phyloP scores from a whole-genome alignment of 2,797 vertebrate genomes.

The Serranus cabrilla region DNA sequence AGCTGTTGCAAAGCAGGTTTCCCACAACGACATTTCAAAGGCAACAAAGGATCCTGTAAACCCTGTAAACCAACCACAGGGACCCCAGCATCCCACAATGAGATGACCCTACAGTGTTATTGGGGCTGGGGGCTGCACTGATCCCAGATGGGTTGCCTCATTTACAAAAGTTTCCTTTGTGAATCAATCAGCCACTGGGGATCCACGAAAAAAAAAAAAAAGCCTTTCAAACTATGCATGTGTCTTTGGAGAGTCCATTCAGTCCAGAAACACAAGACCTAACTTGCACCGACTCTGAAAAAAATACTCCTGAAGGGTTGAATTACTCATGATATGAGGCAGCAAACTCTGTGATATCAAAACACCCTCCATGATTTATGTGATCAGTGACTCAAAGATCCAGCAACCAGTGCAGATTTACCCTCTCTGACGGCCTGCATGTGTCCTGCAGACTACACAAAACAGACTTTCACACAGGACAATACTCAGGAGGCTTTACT shows the following conservation, averaged over 20 bases:
- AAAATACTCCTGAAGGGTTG: slow-evolving; percentile 38
- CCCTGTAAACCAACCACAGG: slow-evolving; percentile 72
- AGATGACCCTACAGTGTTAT: slow-evolving; percentile 59
- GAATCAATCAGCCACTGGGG: slow-evolving; percentile 61
- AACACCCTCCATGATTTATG: slow-evolving; percentile 15
- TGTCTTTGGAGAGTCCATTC: slow-evolving; percentile 63
- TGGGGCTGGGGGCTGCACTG: slow-evolving; percentile 58
- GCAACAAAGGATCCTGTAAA: slow-evolving; percentile 76
- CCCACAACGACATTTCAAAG: slow-evolving; percentile 73
- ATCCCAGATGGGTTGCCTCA: slow-evolving; percentile 75
- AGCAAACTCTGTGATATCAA: slow-evolving; percentile 27
- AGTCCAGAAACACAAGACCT: slow-evolving; percentile 59
- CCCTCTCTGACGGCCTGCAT: slow-evolving; percentile 21
- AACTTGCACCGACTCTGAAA: slow-evolving; percentile 53
- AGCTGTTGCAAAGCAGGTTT: slow-evolving; percentile 66
- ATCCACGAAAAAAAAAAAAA: slow-evolving; percentile 50
- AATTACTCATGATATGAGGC: slow-evolving; percentile 45
- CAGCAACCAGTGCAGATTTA: slow-evolving; percentile 14
- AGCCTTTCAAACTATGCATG: slow-evolving; percentile 61
- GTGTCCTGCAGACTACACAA: slow-evolving; percentile 42
- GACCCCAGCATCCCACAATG: slow-evolving; percentile 68
- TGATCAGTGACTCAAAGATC: slow-evolving; percentile 19
- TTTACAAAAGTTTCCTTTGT: slow-evolving; percentile 84
- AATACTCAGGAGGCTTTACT: slow-evolving; percentile 70
- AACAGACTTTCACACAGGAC: slow-evolving; percentile 61